A percentile compares a stretch with the other conserved stretches of the same genome.
phyloP scores from a whole-genome alignment of 1,140 invertebrate species.

The Bombus vancouverensis region DNA sequence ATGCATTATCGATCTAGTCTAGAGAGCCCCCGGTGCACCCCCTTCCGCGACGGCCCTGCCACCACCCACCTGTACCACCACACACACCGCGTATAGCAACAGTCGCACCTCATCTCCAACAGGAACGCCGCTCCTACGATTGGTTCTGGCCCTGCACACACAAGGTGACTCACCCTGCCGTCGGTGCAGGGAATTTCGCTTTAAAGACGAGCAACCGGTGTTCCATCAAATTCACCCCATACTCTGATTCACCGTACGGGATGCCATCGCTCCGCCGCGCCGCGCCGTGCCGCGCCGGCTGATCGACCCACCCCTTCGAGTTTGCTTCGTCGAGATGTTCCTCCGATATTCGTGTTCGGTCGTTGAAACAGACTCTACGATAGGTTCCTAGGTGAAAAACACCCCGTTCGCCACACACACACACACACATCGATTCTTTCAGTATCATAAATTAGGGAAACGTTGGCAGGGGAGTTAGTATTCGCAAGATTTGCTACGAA shows the following conservation, averaged over 20 bases:
- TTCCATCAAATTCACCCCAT: conserved; percentile 40
- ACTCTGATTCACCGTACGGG: background rate
- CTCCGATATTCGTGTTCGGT: too few relatives aligned
- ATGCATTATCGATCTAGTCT: conserved; percentile 81
- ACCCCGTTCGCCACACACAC: background rate
- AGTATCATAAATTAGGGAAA: background rate
- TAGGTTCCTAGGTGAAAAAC: background rate
- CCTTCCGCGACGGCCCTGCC: conserved; percentile 60
- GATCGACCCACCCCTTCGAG: conserved; percentile 1
- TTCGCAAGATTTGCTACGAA: too few relatives aligned
- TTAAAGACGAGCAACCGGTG: conserved; percentile 48
- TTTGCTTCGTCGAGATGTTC: background rate
- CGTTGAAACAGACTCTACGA: background rate
- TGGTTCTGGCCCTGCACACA: conserved; percentile 28
- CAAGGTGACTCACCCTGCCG: conserved; percentile 14
- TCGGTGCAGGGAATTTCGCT: conserved; percentile 10
- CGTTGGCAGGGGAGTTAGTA: background rate
- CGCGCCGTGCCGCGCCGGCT: background rate
- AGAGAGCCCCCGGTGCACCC: conserved; percentile 67
- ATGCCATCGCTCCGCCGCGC: background rate
- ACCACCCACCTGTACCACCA: conserved; percentile 72
- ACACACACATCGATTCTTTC: background rate
- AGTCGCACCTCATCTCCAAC: conserved; percentile 65
- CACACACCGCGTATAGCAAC: conserved; percentile 68
- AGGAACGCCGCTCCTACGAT: conserved; percentile 49